Evolutionary conservation across 64 coral and sea anemone genomes (phyloP).

Genomic region (Actinia equina): DNA sequence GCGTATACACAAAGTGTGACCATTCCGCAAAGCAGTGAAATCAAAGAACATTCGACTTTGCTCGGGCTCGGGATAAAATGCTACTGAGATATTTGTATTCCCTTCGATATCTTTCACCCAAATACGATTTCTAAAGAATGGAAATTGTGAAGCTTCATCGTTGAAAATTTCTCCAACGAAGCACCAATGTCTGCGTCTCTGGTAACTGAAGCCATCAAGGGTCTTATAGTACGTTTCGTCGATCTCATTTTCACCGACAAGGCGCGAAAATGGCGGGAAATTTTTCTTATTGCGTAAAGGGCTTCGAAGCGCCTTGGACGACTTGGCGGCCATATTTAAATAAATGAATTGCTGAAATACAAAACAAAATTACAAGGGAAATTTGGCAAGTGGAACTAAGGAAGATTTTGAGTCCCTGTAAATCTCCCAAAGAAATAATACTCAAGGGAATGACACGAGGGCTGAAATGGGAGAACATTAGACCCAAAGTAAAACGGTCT

Average conservation of each 20-base stretch:
- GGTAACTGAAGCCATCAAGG: neutral
- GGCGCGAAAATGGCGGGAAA: neutral
- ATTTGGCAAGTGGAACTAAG: no score
- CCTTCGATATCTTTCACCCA: slow-evolving; percentile 13
- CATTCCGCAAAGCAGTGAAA: neutral
- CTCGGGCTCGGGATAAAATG: neutral
- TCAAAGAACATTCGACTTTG: slow-evolving; percentile 8
- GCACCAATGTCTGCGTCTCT: neutral
- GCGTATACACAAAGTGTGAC: slow-evolving; percentile 1
- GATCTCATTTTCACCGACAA: neutral
- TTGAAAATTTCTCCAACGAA: slow-evolving; percentile 12
- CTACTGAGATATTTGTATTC: neutral
- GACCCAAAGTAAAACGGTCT: no score
- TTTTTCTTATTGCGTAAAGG: slow-evolving; percentile 4
- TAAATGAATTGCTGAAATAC: no score
- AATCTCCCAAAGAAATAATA: no score
- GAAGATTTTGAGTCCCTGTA: no score
- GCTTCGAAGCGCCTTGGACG: neutral
- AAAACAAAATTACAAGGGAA: no score
- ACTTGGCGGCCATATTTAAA: neutral
- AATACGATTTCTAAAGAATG: neutral
- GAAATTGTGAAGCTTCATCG: neutral
- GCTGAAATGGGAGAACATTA: no score
- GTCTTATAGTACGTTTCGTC: neutral
- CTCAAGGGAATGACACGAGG: no score